Percentiles rank a stretch among this genome's conserved stretches.
These are phyloP conservation scores for Myotis myotis DNA, from an alignment of 2,797 vertebrate genomes.

Conservation along the genomic window DNA sequence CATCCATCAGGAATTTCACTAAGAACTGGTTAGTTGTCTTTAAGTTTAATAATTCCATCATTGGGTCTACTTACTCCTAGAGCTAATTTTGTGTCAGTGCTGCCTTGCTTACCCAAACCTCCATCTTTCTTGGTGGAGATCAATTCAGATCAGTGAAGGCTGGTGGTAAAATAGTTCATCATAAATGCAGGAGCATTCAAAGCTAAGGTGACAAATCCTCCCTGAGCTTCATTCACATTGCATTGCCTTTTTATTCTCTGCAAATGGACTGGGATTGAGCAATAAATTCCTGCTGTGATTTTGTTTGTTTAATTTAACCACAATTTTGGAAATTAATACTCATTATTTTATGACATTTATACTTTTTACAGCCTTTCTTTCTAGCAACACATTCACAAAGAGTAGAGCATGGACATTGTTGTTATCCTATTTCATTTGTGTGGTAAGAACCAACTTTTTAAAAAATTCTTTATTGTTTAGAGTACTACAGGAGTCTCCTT, in stretches of 20 bases:
- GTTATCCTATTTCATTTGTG: not conserved
- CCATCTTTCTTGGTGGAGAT: not conserved
- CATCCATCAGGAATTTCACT: not conserved
- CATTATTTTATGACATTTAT: not conserved
- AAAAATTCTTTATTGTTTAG: too few species aligned
- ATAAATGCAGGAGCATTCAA: not conserved
- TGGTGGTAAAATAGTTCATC: not conserved
- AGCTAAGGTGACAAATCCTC: not conserved
- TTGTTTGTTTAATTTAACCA: not conserved
- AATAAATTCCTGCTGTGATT: not conserved
- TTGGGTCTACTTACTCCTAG: not conserved
- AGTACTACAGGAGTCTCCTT: too few species aligned
- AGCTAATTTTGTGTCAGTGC: not conserved
- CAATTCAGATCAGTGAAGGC: not conserved
- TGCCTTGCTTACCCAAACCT: not conserved
- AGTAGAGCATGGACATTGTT: not conserved
- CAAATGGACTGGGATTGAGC: conserved; percentile 22
- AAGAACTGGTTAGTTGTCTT: not conserved
- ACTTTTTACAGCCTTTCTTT: not conserved
- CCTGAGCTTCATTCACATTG: not conserved
- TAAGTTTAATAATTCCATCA: not conserved
- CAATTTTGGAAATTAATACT: conserved; percentile 18
- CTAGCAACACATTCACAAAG: not conserved
- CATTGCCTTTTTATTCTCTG: conserved; percentile 24
- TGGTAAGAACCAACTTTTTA: not conserved